Percentiles rank a stretch among this genome's conserved stretches.
These are phyloP conservation scores for Pseudococcus jackbeardsleyi DNA, from an alignment of 2,888 invertebrate species.

Conservation along the genomic window DNA sequence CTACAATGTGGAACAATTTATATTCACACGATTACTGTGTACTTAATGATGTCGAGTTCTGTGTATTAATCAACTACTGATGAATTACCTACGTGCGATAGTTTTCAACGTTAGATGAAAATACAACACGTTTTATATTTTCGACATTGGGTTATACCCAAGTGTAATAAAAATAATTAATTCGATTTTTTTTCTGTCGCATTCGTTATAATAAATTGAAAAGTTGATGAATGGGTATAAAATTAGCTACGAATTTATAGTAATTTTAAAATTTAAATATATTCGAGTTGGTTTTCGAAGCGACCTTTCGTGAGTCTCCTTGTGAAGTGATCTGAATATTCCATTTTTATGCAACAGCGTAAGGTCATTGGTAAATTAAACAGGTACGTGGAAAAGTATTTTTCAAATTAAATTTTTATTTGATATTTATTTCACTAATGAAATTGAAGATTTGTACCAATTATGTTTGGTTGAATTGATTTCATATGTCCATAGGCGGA, in stretches of 20 bases:
- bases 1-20: not conserved
- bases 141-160: not conserved
- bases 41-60: not conserved
- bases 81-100: not conserved
- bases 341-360: no score
- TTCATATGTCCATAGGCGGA: no score
- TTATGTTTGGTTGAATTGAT: no score
- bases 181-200: not conserved
- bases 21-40: not conserved
- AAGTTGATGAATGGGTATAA: not conserved
- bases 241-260: not conserved
- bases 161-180: conserved; percentile 18
- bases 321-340: no score
- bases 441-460: no score
- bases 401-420: no score
- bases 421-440: no score
- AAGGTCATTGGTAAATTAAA: no score
- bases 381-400: no score
- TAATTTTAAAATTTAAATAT: no score
- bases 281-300: no score
- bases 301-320: no score
- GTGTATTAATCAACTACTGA: not conserved
- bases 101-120: not conserved
- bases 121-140: not conserved
- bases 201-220: not conserved